phyloP scores from a whole-genome alignment of 2,888 invertebrate species.

The Drosophila austrosaltans region DNA sequence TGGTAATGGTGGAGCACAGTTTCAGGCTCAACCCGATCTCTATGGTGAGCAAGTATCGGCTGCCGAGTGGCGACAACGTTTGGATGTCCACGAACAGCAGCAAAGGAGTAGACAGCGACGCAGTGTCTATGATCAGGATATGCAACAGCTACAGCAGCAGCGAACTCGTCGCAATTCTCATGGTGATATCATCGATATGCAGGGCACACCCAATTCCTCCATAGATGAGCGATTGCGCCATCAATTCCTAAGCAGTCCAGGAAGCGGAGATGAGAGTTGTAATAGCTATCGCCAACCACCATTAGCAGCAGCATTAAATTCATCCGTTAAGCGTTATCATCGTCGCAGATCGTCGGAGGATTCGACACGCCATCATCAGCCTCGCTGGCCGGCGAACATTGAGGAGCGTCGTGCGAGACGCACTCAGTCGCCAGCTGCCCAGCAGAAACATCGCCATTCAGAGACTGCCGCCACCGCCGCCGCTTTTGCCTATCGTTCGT shows the following conservation, averaged over 20 bases:
- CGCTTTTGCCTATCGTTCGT: slow-evolving; percentile 83
- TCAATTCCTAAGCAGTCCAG: slow-evolving; percentile 46
- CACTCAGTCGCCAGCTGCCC: slow-evolving; percentile 59
- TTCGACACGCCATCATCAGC: slow-evolving; percentile 75
- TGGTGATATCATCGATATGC: slow-evolving; percentile 62
- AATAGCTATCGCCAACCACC: slow-evolving; percentile 54
- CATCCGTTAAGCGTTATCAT: slow-evolving; percentile 74
- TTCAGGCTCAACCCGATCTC: slow-evolving; percentile 87
- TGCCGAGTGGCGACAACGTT: slow-evolving; percentile 77
- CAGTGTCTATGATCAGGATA: slow-evolving; percentile 64
- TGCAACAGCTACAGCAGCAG: slow-evolving; percentile 58
- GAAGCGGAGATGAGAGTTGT: slow-evolving; percentile 73
- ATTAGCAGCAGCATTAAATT: slow-evolving; percentile 40
- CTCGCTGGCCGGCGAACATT: slow-evolving; percentile 77
- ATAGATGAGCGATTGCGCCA: slow-evolving; percentile 75
- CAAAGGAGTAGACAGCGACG: slow-evolving; percentile 50
- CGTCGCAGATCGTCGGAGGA: slow-evolving; percentile 80
- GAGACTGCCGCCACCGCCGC: slow-evolving; percentile 60
- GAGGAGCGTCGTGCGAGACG: slow-evolving; percentile 76
- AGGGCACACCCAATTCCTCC: slow-evolving; percentile 74
- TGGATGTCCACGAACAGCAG: slow-evolving; percentile 75
- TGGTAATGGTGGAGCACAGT: slow-evolving; percentile 84
- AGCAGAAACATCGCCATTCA: slow-evolving; percentile 42
- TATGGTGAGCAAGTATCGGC: slow-evolving; percentile 85
- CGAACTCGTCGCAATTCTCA: slow-evolving; percentile 64